Evolutionary conservation across 2,797 vertebrate species (phyloP).

Genomic region (Peromyscus eremicus): DNA sequence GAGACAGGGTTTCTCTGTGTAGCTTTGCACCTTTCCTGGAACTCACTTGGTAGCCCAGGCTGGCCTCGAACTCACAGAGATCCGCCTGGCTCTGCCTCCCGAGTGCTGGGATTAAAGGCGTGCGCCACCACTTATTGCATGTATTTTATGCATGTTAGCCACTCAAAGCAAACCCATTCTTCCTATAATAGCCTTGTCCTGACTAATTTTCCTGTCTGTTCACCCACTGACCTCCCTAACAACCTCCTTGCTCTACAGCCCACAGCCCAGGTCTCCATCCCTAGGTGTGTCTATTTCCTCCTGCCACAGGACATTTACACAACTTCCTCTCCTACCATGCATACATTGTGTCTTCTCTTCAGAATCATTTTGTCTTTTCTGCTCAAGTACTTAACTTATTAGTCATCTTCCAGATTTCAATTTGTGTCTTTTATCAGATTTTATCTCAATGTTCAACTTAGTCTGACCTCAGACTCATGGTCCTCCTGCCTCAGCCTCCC

Average conservation of each 20-base stretch:
- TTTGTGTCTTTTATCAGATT: not conserved
- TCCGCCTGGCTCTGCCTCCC: too few species aligned
- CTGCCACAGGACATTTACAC: not conserved
- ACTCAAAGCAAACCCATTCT: not conserved
- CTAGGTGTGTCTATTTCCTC: not conserved
- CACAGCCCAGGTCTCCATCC: not conserved
- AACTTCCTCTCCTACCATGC: not conserved
- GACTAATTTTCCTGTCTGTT: not conserved
- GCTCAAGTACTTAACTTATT: not conserved
- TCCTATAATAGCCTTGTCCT: not conserved
- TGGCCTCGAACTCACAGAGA: too few species aligned
- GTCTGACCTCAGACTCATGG: not conserved
- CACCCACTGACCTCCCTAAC: not conserved
- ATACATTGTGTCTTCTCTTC: not conserved
- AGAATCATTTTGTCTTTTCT: not conserved
- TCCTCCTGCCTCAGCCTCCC: not conserved
- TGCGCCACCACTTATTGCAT: too few species aligned
- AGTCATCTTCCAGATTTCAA: not conserved
- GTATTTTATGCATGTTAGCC: not conserved
- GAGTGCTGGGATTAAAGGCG: too few species aligned
- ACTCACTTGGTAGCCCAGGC: too few species aligned
- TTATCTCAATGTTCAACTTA: not conserved
- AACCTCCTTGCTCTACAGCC: not conserved
- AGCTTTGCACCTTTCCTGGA: too few species aligned
- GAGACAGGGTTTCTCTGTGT: too few species aligned